These are phyloP conservation scores for Drosophila ambigua DNA, from an alignment of 1,140 invertebrate species.

Conservation along the genomic window DNA sequence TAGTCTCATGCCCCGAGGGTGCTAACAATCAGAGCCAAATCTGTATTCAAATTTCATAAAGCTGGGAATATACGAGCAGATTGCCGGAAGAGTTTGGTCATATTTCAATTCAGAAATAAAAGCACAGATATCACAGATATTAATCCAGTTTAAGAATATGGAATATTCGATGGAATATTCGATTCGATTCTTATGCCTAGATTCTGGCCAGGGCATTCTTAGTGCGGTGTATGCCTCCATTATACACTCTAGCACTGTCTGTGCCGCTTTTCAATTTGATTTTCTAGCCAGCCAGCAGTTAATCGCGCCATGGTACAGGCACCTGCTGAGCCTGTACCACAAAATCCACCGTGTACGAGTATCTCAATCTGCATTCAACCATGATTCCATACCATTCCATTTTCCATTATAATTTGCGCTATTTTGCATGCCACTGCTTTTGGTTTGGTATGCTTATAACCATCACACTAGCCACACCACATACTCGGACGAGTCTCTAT, in stretches of 20 bases:
- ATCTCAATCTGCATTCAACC: conserved; percentile 62
- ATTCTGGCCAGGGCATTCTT: neutral
- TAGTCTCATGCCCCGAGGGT: conserved; percentile 19
- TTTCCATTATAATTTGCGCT: conserved; percentile 65
- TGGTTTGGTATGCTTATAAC: conserved; percentile 29
- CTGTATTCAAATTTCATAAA: too few relatives aligned
- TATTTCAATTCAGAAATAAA: too few relatives aligned
- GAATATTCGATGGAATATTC: too few relatives aligned
- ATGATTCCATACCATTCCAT: conserved; percentile 45
- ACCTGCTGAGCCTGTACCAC: conserved; percentile 27
- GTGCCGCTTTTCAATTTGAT: conserved; percentile 5
- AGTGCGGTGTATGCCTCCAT: too few relatives aligned
- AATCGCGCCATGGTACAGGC: conserved; percentile 32
- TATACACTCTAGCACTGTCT: neutral
- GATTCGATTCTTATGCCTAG: too few relatives aligned
- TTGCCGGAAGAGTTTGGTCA: too few relatives aligned
- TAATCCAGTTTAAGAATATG: too few relatives aligned
- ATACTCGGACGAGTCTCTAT: neutral
- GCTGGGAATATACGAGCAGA: too few relatives aligned
- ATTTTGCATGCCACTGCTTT: conserved; percentile 66
- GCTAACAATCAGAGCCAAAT: neutral
- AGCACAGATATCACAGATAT: too few relatives aligned
- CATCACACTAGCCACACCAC: conserved; percentile 7
- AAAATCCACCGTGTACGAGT: conserved; percentile 14
- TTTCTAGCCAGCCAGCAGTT: conserved; percentile 17